phyloP scores from a whole-genome alignment of 2,113 vertebrate species.

The Morone saxatilis region DNA sequence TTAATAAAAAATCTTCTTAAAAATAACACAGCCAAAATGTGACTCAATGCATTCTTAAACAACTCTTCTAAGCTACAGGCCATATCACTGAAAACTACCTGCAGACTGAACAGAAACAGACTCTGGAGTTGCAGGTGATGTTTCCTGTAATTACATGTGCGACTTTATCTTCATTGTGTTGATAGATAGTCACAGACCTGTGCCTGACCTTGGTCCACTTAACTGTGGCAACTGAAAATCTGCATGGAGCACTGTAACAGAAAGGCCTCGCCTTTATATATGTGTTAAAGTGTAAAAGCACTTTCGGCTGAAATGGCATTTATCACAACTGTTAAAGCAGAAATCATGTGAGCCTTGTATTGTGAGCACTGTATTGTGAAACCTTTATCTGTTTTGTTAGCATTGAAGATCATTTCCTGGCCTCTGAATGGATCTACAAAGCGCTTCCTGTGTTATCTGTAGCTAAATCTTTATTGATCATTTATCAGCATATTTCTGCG shows the following conservation, averaged over 20 bases:
- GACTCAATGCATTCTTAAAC: no score
- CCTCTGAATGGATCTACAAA: background rate
- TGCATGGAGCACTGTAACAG: background rate
- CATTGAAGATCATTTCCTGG: background rate
- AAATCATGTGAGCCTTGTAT: fast-evolving
- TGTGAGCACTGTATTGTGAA: background rate
- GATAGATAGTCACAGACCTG: slow-evolving; percentile 36
- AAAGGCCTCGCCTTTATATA: no score
- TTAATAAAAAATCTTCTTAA: no score
- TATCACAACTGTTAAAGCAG: background rate
- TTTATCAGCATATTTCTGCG: background rate
- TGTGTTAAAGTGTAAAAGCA: background rate
- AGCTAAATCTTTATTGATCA: background rate
- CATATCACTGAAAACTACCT: background rate
- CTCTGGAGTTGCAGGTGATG: background rate
- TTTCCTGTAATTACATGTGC: background rate
- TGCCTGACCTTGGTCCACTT: slow-evolving; percentile 20
- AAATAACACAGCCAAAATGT: background rate
- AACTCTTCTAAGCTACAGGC: background rate
- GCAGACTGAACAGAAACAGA: background rate
- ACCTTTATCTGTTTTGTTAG: background rate
- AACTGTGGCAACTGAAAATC: background rate
- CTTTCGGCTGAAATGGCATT: background rate
- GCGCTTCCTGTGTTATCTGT: background rate
- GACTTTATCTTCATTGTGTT: slow-evolving; percentile 36